These are phyloP conservation scores for Parnassius mnemosyne DNA, from an alignment of 2,888 invertebrate genomes.

Conservation along the genomic window DNA sequence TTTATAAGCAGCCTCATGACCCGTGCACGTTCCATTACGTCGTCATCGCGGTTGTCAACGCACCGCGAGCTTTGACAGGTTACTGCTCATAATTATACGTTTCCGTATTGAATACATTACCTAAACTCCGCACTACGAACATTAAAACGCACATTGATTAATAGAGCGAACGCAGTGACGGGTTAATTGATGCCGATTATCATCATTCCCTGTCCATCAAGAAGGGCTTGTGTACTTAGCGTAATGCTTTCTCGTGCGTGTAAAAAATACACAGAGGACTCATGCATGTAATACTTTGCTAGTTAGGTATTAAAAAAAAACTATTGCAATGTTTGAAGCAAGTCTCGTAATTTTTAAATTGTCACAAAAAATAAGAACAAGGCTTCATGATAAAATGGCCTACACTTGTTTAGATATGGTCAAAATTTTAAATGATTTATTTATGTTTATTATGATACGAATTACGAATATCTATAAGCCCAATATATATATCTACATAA, in stretches of 20 bases:
- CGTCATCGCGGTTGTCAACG: conserved; percentile 15
- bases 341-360: too few species aligned
- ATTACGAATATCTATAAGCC: too few species aligned
- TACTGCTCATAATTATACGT: conserved; percentile 21
- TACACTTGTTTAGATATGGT: too few species aligned
- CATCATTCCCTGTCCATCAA: conserved; percentile 30
- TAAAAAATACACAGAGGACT: too few species aligned
- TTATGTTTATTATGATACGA: too few species aligned
- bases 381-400: too few species aligned
- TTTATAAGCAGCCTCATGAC: neutral
- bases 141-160: conserved; percentile 45
- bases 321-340: too few species aligned
- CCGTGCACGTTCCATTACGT: conserved; percentile 27
- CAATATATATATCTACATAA: too few species aligned
- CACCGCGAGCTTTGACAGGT: conserved; percentile 17
- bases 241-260: conserved; percentile 9
- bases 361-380: too few species aligned
- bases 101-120: conserved; percentile 6
- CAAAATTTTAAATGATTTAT: too few species aligned
- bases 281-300: too few species aligned
- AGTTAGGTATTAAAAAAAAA: too few species aligned
- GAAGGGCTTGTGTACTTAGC: conserved; percentile 15
- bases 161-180: conserved; percentile 47
- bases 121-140: conserved; percentile 26
- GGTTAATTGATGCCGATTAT: conserved; percentile 52